These are phyloP conservation scores for Carassius auratus DNA, from an alignment of 2,113 vertebrate species.

Conservation along the genomic window DNA sequence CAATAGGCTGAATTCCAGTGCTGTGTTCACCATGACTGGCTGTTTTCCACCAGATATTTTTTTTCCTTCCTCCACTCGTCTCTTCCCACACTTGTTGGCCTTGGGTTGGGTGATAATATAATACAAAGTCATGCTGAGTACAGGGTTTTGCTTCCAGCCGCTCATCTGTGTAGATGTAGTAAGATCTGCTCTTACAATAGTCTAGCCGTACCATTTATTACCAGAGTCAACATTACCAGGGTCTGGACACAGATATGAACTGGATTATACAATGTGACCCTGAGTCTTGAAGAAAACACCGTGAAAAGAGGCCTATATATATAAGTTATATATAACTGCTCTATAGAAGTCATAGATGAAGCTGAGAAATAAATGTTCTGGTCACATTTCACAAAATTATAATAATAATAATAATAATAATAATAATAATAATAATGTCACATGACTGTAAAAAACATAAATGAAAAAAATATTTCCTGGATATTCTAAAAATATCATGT, in stretches of 20 bases:
- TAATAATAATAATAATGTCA: neutral
- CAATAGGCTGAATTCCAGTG: slow-evolving; percentile 51
- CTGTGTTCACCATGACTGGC: slow-evolving; percentile 55
- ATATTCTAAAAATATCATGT: neutral
- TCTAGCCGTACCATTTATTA: slow-evolving; percentile 46
- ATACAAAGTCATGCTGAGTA: slow-evolving; percentile 71
- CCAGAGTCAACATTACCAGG: neutral
- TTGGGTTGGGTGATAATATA: slow-evolving; percentile 33
- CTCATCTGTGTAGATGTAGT: slow-evolving; percentile 42
- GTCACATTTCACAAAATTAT: neutral
- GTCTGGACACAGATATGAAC: too few species aligned
- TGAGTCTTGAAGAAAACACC: neutral
- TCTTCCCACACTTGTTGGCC: slow-evolving; percentile 38
- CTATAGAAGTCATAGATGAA: neutral
- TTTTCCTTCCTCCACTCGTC: slow-evolving; percentile 18
- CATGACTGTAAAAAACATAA: neutral
- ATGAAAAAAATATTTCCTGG: too few species aligned
- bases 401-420: neutral
- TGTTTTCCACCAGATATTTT: slow-evolving; percentile 15
- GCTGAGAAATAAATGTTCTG: neutral
- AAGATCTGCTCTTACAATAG: slow-evolving; percentile 32
- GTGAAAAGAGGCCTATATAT: neutral
- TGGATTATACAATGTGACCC: neutral
- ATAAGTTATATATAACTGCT: neutral
- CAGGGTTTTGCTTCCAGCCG: slow-evolving; percentile 28